These are phyloP conservation scores for Heterodera schachtii DNA, from an alignment of 1,140 invertebrate species.

Conservation along the genomic window DNA sequence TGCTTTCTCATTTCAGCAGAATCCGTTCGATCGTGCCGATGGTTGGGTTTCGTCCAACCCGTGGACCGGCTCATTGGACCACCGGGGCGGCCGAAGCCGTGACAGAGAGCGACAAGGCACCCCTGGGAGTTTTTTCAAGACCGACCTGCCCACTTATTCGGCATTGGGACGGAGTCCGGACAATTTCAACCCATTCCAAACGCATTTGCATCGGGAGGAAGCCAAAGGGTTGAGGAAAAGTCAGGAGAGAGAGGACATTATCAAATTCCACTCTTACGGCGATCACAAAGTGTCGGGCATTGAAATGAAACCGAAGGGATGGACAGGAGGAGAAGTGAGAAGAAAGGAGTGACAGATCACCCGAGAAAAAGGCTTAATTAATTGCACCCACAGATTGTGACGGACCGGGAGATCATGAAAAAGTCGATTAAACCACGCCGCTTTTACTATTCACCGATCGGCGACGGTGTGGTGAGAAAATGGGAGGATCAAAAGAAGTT, in stretches of 20 bases:
- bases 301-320: constrained; percentile 55
- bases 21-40: constrained; percentile 12
- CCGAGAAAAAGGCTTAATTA: not conserved
- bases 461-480: constrained; percentile 53
- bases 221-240: constrained; percentile 26
- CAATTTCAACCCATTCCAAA: constrained; percentile 52
- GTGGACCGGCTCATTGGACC: constrained; percentile 21
- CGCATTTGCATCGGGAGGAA: constrained; percentile 38
- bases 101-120: not conserved
- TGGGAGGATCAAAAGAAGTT: not conserved
- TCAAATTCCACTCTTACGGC: constrained; percentile 60
- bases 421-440: constrained; percentile 58
- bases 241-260: constrained; percentile 41
- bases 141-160: constrained; percentile 43
- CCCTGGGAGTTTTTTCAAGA: constrained; percentile 23
- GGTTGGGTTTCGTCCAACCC: constrained; percentile 16
- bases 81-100: not conserved
- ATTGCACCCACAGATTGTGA: constrained; percentile 53
- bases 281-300: constrained; percentile 63
- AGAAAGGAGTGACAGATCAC: not conserved
- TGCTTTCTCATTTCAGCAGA: not conserved
- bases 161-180: constrained; percentile 43
- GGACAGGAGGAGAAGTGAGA: constrained; percentile 58
- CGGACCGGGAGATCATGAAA: constrained; percentile 46
- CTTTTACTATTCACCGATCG: constrained; percentile 62